These are phyloP conservation scores for Tridacna crocea DNA, from an alignment of 2,888 invertebrate species.

Conservation along the genomic window DNA sequence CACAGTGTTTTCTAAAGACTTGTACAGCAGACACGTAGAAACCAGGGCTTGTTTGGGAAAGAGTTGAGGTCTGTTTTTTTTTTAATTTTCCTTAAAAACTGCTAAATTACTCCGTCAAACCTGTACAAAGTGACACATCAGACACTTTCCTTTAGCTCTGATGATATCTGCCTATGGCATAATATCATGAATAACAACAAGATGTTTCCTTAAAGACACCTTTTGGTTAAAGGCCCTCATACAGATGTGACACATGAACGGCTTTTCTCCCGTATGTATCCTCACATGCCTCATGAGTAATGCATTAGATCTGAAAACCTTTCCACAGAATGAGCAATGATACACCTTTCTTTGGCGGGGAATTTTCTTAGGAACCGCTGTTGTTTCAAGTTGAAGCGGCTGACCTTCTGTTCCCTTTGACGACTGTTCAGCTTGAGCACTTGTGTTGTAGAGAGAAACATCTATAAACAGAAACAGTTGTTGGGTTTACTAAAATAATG, in stretches of 20 bases:
- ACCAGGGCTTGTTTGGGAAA: too few species aligned
- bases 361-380: neutral
- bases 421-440: neutral
- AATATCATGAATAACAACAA: too few species aligned
- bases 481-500: neutral
- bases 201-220: too few species aligned
- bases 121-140: too few species aligned
- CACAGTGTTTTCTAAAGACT: too few species aligned
- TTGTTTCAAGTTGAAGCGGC: neutral
- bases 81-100: too few species aligned
- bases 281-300: conserved; percentile 35
- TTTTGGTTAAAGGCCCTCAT: conserved; percentile 34
- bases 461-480: neutral
- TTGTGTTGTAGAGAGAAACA: neutral
- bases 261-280: conserved; percentile 51
- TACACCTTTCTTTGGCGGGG: neutral
- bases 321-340: conserved; percentile 40
- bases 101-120: too few species aligned
- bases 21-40: too few species aligned
- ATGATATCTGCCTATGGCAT: too few species aligned
- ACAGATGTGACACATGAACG: conserved; percentile 35
- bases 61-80: too few species aligned
- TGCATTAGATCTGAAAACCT: conserved; percentile 30
- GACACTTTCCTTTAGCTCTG: too few species aligned
- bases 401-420: neutral